phyloP scores from a whole-genome alignment of 2,888 invertebrate genomes.

The Cephus pulcher region DNA sequence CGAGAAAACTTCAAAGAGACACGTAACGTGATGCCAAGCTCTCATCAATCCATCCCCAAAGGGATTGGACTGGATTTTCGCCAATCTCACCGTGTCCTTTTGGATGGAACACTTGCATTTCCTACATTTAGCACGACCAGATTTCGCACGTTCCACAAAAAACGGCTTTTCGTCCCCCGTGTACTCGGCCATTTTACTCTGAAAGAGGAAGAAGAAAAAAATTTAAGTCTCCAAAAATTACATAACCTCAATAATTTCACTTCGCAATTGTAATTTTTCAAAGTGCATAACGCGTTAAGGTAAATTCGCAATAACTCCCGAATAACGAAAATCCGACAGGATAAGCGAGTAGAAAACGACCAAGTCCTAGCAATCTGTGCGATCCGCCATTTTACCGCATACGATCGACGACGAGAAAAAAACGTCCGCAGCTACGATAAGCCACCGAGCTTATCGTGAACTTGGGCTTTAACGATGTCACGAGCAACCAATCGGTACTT shows the following conservation, averaged over 20 bases:
- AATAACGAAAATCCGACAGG: background rate
- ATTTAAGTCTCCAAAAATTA: background rate
- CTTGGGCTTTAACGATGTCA: conserved; percentile 20
- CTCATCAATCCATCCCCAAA: conserved; percentile 85
- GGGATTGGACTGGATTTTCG: conserved; percentile 82
- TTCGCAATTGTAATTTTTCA: background rate
- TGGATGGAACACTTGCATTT: conserved; percentile 86
- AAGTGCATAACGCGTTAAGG: background rate
- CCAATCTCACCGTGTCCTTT: conserved; percentile 79
- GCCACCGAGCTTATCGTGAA: conserved; percentile 29
- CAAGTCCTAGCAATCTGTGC: background rate
- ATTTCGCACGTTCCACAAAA: conserved; percentile 83
- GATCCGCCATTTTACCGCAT: conserved; percentile 39
- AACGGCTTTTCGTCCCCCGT: conserved; percentile 71
- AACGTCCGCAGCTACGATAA: conserved; percentile 21
- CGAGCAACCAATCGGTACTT: conserved; percentile 26
- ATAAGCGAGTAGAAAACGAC: background rate
- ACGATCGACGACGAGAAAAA: background rate
- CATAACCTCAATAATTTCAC: background rate
- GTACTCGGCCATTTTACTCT: conserved; percentile 56
- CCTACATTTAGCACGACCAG: conserved; percentile 85
- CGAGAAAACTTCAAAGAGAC: conserved; percentile 82
- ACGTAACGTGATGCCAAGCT: conserved; percentile 84
- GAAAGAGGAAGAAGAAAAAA: background rate
- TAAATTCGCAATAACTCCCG: background rate